Evolutionary conservation across 2,797 vertebrate species (phyloP), one percentile per base, ranked within the genome.

Genomic region (Aeoliscus strigatus): DNA sequence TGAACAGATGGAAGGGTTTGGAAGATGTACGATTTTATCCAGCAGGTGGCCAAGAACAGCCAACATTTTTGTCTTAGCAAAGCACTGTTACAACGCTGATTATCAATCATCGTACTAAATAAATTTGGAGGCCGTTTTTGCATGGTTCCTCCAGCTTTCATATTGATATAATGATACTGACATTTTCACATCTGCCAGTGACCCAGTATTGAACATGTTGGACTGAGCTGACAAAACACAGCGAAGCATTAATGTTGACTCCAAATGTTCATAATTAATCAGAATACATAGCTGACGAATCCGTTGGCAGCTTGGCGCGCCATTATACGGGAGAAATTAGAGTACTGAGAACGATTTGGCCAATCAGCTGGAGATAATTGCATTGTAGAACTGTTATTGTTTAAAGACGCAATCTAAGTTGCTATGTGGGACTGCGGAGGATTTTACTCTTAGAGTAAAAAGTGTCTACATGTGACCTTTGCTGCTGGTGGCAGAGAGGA

Each of bases 211-310:
- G 51, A n/a, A n/a, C n/a, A n/a, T n/a, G n/a, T n/a, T n/a, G 23
- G 17, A 32, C 24, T 27, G 34, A 49, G 35, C 30, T 29, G 27
- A 48, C 50, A 48, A 21, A 31, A 37, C 51, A 10, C 28, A 31
- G 15, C 32, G 32, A 21, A 24, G 13, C 26, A 32, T 55, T 37
- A 39, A 23, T 51, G 27, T 60, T 25, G 23, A 50, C 48, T 62
- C 34, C 36, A 40, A 63, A 62, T 60, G 40, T 49, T 58, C 63
- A 55, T 57, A 31, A 39, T 42, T 42, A 61, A 60, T 49, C 50
- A 48, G 36, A 41, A 44, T 52, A 48, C 54, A 63, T 29, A 46
- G 31, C 14, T 14, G 14, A 24, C 27, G 54, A 56, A 55, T 60
- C 31, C 39, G 32, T 32, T 25, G 17, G 53, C 45, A 58, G 43